Base-by-base conservation (phyloP, 2,797 vertebrate species). In the Hydrophis major region DNA sequence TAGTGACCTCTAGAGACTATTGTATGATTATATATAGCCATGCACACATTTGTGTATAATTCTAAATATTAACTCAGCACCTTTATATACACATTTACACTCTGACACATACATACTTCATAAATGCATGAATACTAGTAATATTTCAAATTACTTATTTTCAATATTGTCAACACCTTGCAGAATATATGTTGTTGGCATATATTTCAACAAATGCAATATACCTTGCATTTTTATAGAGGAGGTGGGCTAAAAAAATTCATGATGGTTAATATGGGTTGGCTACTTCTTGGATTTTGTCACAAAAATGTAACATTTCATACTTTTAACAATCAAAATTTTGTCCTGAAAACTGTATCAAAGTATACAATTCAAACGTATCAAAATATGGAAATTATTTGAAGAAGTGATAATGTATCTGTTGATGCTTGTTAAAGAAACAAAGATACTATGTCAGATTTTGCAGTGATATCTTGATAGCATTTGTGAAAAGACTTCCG, bases 1-100 rank as follows among this genome's bases (percentile, higher is more conserved):
- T 98, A 98, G 96, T 98, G 97, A 98, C 98, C 98, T 98, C 98
- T 98, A 98, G 98, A 98, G 98, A 98, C 97, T 98, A 95, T 47
- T 94, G 92, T 93, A 94, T 96, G 94, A 93, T 91, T 96, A 90
- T 96, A 92, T 94, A 96, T 94, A 94, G 50, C 97, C 95, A 95
- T 94, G 94, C 63, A 61, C 57, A 66, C 93, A 95, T 96, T 94
- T 95, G 87, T 96, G 89, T 88, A 61, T 90, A 87, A 14, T 50
- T 37, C 86, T 74, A 94, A 42, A 27, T 1, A 28, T 27, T 89
- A 55, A 42, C 50, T 6, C 50, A 89, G 89, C 22, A 89, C 27
- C 11, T 10, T 47, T 42, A n/a, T 1, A 37, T n/a, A 42, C 27
- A 25, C 4, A 32, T 74, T 37, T 4, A 55, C 56, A 74, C 22